A percentile compares a stretch with the other conserved stretches of the same genome.
Evolutionary conservation across 2,113 vertebrate genomes (phyloP).

Genomic region (Pica pica): DNA sequence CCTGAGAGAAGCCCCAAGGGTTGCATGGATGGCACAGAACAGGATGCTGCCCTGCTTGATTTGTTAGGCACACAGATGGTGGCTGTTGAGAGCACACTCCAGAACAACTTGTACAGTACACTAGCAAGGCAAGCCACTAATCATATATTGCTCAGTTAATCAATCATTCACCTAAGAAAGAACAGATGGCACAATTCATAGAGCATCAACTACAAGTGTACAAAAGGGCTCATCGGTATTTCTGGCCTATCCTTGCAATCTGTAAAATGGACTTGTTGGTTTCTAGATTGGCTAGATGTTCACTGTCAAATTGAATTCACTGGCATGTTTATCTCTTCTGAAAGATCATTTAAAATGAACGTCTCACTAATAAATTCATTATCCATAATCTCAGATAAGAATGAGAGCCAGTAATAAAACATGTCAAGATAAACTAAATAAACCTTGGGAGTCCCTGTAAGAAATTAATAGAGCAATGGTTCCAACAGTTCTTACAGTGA

Average conservation of each 20-base stretch:
- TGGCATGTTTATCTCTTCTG: not conserved
- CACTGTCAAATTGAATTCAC: not conserved
- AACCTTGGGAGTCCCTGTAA: not conserved
- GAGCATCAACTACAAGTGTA: not conserved
- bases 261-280: not conserved
- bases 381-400: not conserved
- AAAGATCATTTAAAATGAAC: not conserved
- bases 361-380: not conserved
- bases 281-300: not conserved
- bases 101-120: not conserved
- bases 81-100: not conserved
- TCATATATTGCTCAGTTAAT: conserved; percentile 19
- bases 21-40: not conserved
- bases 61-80: not conserved
- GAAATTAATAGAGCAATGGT: not conserved
- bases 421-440: not conserved
- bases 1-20: not conserved
- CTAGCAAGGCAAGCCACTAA: not conserved
- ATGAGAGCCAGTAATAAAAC: not conserved
- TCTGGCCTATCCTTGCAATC: not conserved
- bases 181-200: conserved; percentile 28
- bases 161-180: conserved; percentile 11
- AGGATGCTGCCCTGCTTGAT: not conserved
- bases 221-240: not conserved
- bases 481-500: not conserved